Evolutionary conservation across 2,888 invertebrate species (phyloP).

Genomic region (Drosophila affinis): DNA sequence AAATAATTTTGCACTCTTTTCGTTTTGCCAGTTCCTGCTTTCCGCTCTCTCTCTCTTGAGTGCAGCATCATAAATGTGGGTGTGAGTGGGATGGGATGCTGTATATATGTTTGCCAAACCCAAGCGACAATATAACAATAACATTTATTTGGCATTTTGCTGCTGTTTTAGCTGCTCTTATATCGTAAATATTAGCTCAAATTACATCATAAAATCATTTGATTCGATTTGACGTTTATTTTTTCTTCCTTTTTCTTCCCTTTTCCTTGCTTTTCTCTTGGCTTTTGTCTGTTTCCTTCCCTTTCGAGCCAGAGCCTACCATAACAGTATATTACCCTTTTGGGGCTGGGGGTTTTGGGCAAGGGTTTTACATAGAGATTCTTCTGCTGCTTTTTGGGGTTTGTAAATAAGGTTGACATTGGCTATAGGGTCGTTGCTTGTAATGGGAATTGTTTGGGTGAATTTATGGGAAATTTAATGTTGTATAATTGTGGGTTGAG

Average conservation of each 20-base stretch:
- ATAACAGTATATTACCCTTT: constrained; percentile 26
- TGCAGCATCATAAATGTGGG: constrained; percentile 68
- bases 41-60: constrained; percentile 5
- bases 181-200: constrained; percentile 84
- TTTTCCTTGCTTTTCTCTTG: constrained; percentile 42
- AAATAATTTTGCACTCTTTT: constrained; percentile 41
- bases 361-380: constrained; percentile 1
- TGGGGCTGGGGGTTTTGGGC: constrained; percentile 9
- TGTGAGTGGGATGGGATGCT: constrained; percentile 4
- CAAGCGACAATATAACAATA: constrained; percentile 82
- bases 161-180: constrained; percentile 83
- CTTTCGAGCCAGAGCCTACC: constrained; percentile 24
- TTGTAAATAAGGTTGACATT: constrained; percentile 19
- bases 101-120: constrained; percentile 36
- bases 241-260: constrained; percentile 57
- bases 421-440: background rate
- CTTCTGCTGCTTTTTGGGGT: background rate
- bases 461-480: constrained; percentile 10
- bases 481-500: background rate
- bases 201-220: constrained; percentile 84
- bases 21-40: constrained; percentile 10
- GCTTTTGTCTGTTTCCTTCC: constrained; percentile 27
- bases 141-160: constrained; percentile 82
- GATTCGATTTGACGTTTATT: constrained; percentile 84
- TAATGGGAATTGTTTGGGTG: background rate